phyloP scores from a whole-genome alignment of 1,140 invertebrate species.

The Cephus cinctus region DNA sequence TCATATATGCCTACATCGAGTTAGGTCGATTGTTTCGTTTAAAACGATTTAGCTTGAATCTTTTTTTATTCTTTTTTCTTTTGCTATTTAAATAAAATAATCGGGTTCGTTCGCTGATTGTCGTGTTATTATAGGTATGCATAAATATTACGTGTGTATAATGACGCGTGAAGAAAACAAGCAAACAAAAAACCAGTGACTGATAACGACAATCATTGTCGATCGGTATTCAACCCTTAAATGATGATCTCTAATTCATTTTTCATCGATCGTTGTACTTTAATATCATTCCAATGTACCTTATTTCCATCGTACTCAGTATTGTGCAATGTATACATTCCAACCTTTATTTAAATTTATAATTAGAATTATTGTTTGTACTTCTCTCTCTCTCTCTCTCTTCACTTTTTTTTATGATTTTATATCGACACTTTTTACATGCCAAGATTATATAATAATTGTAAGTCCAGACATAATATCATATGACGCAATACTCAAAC shows the following conservation, averaged over 20 bases:
- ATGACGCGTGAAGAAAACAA: no score
- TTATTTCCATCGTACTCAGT: constrained; percentile 33
- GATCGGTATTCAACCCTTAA: not conserved
- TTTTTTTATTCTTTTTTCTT: no score
- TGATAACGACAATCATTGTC: not conserved
- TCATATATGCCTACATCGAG: constrained; percentile 31
- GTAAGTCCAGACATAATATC: constrained; percentile 23
- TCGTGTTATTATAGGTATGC: not conserved
- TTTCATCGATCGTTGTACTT: constrained; percentile 26
- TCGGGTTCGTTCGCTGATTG: not conserved
- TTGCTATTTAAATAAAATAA: not conserved
- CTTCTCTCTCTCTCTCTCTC: no score
- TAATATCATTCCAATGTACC: constrained; percentile 23
- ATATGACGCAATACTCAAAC: constrained; percentile 43
- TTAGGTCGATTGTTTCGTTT: constrained; percentile 29
- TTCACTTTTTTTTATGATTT: no score
- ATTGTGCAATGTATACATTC: constrained; percentile 55
- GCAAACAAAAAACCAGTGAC: no score
- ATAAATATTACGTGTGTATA: no score
- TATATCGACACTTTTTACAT: constrained; percentile 28
- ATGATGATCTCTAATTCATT: constrained; percentile 41
- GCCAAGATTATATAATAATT: constrained; percentile 28
- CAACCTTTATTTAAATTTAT: constrained; percentile 29
- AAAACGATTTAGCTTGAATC: constrained; percentile 24
- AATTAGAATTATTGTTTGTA: constrained; percentile 20